Conservation (phyloP, 2,888 invertebrate genomes). For the Brachylomia viminalis region DNA sequence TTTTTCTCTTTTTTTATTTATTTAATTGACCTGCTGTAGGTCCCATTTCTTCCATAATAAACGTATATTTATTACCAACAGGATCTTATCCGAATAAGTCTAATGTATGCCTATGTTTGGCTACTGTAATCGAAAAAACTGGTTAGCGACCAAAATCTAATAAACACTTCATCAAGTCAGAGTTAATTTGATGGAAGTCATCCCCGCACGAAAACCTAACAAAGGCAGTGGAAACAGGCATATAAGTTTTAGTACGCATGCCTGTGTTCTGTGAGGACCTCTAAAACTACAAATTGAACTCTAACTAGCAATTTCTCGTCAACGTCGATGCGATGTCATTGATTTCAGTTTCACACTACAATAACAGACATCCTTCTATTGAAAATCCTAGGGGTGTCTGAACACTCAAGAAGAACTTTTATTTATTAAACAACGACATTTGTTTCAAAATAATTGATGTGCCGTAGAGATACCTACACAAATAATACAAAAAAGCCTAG, state of each 20-base stretch:
- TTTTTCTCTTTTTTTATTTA: neutral
- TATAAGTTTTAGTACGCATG: conserved; percentile 35
- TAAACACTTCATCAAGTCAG: neutral
- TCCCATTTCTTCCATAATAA: neutral
- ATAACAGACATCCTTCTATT: conserved; percentile 83
- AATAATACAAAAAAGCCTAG: too few species aligned
- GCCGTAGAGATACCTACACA: neutral
- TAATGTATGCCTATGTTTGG: neutral
- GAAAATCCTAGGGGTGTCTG: conserved; percentile 76
- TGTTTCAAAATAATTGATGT: neutral
- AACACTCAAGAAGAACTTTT: conserved; percentile 9
- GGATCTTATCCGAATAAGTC: too few species aligned
- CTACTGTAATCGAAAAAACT: neutral
- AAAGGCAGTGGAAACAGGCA: conserved; percentile 22
- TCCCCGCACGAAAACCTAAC: conserved; percentile 1
- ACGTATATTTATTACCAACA: neutral
- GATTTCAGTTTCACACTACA: conserved; percentile 83
- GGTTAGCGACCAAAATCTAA: neutral
- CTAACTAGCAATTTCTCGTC: conserved; percentile 82
- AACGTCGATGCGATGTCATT: conserved; percentile 82
- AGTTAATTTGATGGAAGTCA: conserved; percentile 1
- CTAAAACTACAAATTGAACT: conserved; percentile 79
- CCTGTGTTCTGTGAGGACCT: conserved; percentile 37
- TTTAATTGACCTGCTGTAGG: neutral
- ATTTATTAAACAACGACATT: neutral